Evolutionary conservation across 1,140 invertebrate species (phyloP).

Genomic region (Physella acuta): DNA sequence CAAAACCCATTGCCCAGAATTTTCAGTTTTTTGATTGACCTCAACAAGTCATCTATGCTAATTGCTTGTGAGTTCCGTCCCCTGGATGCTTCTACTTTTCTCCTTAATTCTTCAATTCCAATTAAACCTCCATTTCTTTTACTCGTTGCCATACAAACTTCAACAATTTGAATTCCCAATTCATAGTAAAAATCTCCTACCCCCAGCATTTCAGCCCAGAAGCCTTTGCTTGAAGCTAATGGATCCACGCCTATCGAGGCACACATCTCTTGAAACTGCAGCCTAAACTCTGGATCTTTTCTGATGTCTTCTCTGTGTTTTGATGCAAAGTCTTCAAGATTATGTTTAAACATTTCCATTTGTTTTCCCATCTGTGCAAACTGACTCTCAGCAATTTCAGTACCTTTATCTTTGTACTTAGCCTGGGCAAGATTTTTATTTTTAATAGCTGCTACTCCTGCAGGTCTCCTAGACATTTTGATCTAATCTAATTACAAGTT

Average conservation of each 20-base stretch:
- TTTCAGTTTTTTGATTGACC: conserved; percentile 89
- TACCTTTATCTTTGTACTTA: conserved; percentile 91
- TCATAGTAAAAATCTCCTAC: conserved; percentile 99
- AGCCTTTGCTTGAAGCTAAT: conserved; percentile 80
- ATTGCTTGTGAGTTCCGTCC: conserved; percentile 87
- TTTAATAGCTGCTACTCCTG: conserved; percentile 91
- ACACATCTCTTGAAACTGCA: conserved; percentile 99
- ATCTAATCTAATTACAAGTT: too few relatives aligned
- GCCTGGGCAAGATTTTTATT: conserved; percentile 85
- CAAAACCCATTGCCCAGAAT: conserved; percentile 95
- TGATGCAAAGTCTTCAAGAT: conserved; percentile 93
- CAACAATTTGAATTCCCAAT: conserved; percentile 96
- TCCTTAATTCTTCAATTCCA: conserved; percentile 82
- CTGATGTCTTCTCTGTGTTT: conserved; percentile 90
- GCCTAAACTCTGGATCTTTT: conserved; percentile 89
- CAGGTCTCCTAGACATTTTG: conserved; percentile 73
- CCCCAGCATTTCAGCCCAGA: conserved; percentile 95
- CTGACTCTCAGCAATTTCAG: conserved; percentile 91
- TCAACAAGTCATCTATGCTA: conserved; percentile 80
- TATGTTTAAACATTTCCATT: conserved; percentile 86
- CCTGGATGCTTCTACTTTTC: conserved; percentile 77
- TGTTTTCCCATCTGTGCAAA: conserved; percentile 89
- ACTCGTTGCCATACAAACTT: conserved; percentile 89
- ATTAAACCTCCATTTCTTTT: conserved; percentile 76
- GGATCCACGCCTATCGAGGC: conserved; percentile 98